Evolutionary conservation across 2,113 vertebrate genomes (phyloP).

Genomic region (Phainopepla nitens): DNA sequence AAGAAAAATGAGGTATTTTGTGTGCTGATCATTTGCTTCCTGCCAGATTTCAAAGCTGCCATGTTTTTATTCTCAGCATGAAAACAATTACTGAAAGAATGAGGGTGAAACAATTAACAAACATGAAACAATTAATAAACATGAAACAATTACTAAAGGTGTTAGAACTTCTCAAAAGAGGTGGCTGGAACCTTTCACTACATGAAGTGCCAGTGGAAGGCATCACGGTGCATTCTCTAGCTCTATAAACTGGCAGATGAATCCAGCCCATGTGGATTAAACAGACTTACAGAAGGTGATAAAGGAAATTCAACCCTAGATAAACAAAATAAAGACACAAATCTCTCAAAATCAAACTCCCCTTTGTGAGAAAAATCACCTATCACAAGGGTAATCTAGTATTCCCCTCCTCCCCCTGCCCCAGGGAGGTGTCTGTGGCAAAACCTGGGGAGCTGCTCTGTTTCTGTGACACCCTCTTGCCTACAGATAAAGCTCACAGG

Average conservation of each 20-base stretch:
- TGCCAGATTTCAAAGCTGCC: background rate
- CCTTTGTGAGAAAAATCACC: background rate
- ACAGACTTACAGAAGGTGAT: background rate
- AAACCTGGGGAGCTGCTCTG: background rate
- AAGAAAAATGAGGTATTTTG: background rate
- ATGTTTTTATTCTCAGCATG: background rate
- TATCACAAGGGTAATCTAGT: background rate
- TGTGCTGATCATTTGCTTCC: background rate
- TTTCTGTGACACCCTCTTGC: background rate
- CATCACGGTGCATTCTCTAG: background rate
- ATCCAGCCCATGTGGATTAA: background rate
- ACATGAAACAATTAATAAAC: background rate
- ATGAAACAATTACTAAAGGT: background rate
- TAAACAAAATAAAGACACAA: background rate
- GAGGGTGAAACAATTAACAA: background rate
- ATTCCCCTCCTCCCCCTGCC: background rate
- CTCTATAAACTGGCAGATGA: background rate
- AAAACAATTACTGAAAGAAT: background rate
- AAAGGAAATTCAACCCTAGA: background rate
- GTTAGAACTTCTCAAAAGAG: background rate
- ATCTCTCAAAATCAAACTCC: background rate
- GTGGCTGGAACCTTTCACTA: background rate
- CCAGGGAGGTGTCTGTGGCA: background rate
- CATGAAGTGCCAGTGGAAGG: background rate
- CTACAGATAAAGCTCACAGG: background rate